Evolutionary conservation across 2,113 vertebrate species (phyloP).

Genomic region (Erythrocercus mccallii): DNA sequence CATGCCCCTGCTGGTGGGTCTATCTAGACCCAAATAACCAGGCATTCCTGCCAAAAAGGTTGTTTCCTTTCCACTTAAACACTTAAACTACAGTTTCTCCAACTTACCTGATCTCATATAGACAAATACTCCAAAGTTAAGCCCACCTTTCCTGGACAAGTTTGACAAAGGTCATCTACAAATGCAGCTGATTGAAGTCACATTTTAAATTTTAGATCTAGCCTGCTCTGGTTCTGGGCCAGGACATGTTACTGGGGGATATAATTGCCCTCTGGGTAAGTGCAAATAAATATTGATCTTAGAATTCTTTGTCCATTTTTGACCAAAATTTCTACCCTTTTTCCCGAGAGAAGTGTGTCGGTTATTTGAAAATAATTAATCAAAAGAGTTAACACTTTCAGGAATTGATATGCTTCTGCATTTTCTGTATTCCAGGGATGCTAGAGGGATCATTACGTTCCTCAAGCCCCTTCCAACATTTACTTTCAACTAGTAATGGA

Average conservation of each 20-base stretch:
- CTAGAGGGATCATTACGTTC: background rate
- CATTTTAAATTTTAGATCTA: background rate
- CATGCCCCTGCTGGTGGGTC: background rate
- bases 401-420: background rate
- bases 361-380: background rate
- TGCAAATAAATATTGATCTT: background rate
- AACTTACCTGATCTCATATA: background rate
- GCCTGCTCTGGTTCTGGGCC: background rate
- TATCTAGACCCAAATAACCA: background rate
- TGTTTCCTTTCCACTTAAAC: background rate
- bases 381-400: background rate
- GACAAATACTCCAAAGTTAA: background rate
- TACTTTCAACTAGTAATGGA: background rate
- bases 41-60: background rate
- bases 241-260: background rate
- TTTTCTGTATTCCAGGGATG: background rate
- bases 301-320: background rate
- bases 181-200: background rate
- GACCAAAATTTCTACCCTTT: background rate
- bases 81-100: background rate
- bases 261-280: background rate
- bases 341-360: background rate
- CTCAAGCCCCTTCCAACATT: background rate
- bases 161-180: background rate
- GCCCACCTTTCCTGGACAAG: fast-evolving